Evolutionary conservation across 2,888 invertebrate genomes (phyloP).

Genomic region (Incurvaria masculella): DNA sequence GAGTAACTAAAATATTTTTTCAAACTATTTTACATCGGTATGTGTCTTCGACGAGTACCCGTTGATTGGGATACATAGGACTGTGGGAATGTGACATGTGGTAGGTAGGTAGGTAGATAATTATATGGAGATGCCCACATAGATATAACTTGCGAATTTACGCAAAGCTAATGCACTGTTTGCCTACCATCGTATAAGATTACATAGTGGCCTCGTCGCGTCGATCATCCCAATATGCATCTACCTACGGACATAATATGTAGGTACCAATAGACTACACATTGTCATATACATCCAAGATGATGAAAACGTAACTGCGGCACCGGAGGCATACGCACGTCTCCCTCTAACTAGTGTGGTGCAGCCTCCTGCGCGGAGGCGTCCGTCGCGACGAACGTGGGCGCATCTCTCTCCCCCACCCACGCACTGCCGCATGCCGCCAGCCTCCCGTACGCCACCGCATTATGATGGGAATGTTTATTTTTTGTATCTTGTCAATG

Average conservation of each 20-base stretch:
- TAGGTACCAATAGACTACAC: not conserved
- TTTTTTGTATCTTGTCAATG: constrained; percentile 54
- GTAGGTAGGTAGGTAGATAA: no score
- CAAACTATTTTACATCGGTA: no score
- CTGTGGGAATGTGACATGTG: no score
- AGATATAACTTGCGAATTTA: no score
- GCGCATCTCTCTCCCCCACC: not conserved
- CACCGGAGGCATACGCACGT: constrained; percentile 25
- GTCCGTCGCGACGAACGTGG: not conserved
- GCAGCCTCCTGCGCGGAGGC: not conserved
- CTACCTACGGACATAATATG: not conserved
- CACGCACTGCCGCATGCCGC: not conserved
- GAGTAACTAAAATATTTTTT: no score
- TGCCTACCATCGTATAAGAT: not conserved
- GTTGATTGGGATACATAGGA: no score
- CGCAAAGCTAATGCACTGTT: no score
- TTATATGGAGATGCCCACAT: no score
- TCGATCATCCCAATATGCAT: not conserved
- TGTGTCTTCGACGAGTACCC: no score
- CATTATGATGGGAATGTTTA: constrained; percentile 29
- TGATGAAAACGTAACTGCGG: constrained; percentile 33
- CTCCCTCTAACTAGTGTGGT: constrained; percentile 27
- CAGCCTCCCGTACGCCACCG: not conserved
- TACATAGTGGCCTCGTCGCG: not conserved
- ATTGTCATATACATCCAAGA: constrained; percentile 21